Evolutionary conservation across 2,888 invertebrate genomes (phyloP).

Genomic region (Brachypalpus laphriformis): DNA sequence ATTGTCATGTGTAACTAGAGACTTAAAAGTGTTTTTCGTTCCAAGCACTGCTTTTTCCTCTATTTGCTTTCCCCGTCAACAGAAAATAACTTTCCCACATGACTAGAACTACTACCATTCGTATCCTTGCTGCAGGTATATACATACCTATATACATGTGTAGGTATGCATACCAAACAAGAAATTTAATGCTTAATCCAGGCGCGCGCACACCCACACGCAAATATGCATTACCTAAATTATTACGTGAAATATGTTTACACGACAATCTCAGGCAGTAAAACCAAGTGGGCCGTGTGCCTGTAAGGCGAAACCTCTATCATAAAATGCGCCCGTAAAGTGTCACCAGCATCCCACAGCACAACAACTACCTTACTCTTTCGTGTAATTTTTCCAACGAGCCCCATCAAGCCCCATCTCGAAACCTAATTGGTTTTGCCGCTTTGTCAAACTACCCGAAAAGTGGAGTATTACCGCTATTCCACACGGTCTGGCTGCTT

Average conservation of each 20-base stretch:
- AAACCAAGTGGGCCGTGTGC: conserved; percentile 8
- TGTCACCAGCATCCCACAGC: conserved; percentile 29
- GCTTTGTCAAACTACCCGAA: conserved; percentile 71
- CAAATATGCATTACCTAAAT: conserved; percentile 65
- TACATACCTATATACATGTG: no score
- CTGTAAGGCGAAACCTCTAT: conserved; percentile 42
- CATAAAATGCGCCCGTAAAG: conserved; percentile 38
- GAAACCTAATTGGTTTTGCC: conserved; percentile 67
- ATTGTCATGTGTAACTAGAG: conserved; percentile 4
- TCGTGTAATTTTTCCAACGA: conserved; percentile 20
- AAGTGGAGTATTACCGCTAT: conserved; percentile 47
- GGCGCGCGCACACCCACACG: conserved; percentile 21
- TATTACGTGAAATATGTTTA: conserved; percentile 66
- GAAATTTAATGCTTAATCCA: conserved; percentile 58
- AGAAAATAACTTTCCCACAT: background rate
- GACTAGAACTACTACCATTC: conserved; percentile 1
- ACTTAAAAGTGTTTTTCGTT: conserved; percentile 11
- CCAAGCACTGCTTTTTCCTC: background rate
- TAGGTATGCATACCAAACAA: background rate
- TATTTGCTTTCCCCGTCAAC: background rate
- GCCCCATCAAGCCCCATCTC: conserved; percentile 40
- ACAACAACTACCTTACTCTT: background rate
- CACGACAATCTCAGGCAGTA: conserved; percentile 50
- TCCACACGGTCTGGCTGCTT: conserved; percentile 20
- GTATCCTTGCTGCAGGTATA: background rate